Base-by-base conservation (phyloP, 2,797 vertebrate species). In the Centroberyx gerrardi region DNA sequence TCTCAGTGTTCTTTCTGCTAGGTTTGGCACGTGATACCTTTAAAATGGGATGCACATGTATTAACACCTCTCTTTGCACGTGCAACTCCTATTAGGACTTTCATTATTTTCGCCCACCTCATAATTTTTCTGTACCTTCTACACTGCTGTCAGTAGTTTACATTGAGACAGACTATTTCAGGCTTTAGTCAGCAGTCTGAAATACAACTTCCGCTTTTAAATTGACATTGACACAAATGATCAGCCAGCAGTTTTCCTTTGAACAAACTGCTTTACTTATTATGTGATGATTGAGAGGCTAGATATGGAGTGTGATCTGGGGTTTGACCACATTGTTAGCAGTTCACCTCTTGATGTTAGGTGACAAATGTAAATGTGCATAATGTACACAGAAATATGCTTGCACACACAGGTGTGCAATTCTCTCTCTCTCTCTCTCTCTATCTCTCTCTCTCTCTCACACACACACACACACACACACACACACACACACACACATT, bases 11-110 rank as follows among this genome's bases (percentile, higher is more conserved):
- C 78, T 84, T n/a, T 22, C 59, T 61, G 36, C 9, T 42, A 38
- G 13, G 28, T 81, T 78, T 63, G 65, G 67, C 83, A 89, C 64
- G 69, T 87, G 80, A 69, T 42, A 46, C 62, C 22, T 80, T 80
- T 72, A 65, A 82, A 82, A 65, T 74, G 56, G 7, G 55, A 53
- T 68, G 69, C 73, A 86, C 80, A 69, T 79, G 84, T 73, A 69
- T 76, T 63, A 75, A 61, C 58, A 60, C 74, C 82, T 84, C 46
- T 80, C 55, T 55, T 27, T 5, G 62, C 88, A 89, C 61, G 74
- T 91, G 89, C 10, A 36, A 49, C 31, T 76, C 74, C 15, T 10
- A 83, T 75, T 67, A 75, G 48, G 67, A 83, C 48, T 68, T 81
- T 70, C 42, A 78, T 80, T 75, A 62, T 64, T 73, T 71, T 9